These are phyloP conservation scores for Protonemura montana DNA, from an alignment of 2,888 invertebrate genomes.

Conservation along the genomic window DNA sequence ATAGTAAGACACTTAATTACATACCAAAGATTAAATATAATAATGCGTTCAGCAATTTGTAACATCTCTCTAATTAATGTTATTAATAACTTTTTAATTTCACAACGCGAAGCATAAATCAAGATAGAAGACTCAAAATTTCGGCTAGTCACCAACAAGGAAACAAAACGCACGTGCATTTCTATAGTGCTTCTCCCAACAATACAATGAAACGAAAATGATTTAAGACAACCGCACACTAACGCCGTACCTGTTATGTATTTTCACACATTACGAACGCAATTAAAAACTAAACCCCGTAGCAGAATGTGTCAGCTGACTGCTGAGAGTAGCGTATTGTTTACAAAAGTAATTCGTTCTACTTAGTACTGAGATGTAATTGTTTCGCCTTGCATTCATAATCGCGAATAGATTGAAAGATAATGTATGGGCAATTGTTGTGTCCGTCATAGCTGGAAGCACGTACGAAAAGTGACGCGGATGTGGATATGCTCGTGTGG, in stretches of 20 bases:
- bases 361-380: background rate
- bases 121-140: background rate
- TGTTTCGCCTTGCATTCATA: background rate
- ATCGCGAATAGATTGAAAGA: background rate
- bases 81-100: background rate
- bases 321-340: too few relatives aligned
- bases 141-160: background rate
- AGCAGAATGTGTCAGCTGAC: background rate
- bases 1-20: background rate
- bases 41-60: background rate
- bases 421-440: background rate
- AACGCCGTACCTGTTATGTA: background rate
- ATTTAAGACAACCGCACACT: background rate
- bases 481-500: background rate
- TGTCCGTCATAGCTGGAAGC: background rate
- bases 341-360: background rate
- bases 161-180: too few relatives aligned
- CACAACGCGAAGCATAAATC: background rate
- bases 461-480: background rate
- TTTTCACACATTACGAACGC: background rate
- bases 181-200: background rate
- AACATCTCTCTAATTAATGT: background rate
- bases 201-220: background rate
- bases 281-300: background rate
- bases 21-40: background rate